Percentiles rank a stretch among this genome's conserved stretches.
phyloP scores from a whole-genome alignment of 2,888 invertebrate species.

The Epinotia brunnichana region DNA sequence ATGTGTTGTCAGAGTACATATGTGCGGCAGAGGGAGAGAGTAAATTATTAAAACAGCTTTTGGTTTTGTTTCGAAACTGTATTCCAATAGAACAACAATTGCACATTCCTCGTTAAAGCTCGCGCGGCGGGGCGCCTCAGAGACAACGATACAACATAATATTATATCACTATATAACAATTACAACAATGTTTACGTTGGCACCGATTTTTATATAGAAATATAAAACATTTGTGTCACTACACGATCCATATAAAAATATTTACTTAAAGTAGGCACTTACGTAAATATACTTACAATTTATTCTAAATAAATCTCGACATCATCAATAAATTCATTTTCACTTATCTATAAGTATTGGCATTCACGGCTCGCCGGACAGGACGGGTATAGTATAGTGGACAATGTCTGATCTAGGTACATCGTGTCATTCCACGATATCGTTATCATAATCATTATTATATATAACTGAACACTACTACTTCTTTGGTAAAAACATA shows the following conservation, averaged over 20 bases:
- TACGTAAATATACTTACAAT: slow-evolving; percentile 76
- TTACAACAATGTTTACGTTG: slow-evolving; percentile 83
- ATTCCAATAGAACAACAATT: slow-evolving; percentile 82
- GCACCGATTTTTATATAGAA: slow-evolving; percentile 78
- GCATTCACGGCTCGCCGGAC: slow-evolving; percentile 67
- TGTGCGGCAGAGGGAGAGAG: slow-evolving; percentile 50
- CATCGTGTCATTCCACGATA: slow-evolving; percentile 34
- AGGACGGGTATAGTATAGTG: slow-evolving; percentile 57
- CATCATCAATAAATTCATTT: slow-evolving; percentile 76
- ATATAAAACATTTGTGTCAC: slow-evolving; percentile 78
- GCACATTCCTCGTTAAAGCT: slow-evolving; percentile 76
- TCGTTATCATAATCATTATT: slow-evolving; percentile 39
- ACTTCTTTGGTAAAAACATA: slow-evolving; percentile 61
- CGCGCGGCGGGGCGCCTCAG: slow-evolving; percentile 61
- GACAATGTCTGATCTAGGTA: slow-evolving; percentile 41
- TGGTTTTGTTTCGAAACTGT: slow-evolving; percentile 71
- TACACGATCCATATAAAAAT: slow-evolving; percentile 80
- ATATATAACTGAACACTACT: slow-evolving; percentile 33
- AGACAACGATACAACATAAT: slow-evolving; percentile 79
- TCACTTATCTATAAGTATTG: slow-evolving; percentile 68
- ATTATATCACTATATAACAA: slow-evolving; percentile 82
- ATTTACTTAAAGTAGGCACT: slow-evolving; percentile 74
- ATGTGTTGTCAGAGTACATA: background rate
- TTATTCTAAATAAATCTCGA: slow-evolving; percentile 79
- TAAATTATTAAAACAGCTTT: slow-evolving; percentile 56